These are phyloP conservation scores for Conus betulinus DNA, from an alignment of 1,140 invertebrate genomes.

Conservation along the genomic window DNA sequence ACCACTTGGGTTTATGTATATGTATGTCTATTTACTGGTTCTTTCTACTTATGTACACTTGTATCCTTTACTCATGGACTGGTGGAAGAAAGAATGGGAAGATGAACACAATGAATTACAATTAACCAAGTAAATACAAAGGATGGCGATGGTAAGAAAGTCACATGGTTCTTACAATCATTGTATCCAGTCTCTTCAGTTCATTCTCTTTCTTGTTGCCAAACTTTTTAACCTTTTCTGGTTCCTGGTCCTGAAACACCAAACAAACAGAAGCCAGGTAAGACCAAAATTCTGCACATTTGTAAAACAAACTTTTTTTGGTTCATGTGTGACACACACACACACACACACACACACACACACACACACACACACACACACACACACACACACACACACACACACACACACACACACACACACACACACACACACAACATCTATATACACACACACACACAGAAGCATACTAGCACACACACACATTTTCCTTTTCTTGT, in stretches of 20 bases:
- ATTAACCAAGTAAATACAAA: no score
- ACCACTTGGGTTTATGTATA: no score
- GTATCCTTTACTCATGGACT: no score
- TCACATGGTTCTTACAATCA: conserved; percentile 3
- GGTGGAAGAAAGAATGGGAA: no score
- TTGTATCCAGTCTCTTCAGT: conserved; percentile 54
- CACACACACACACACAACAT: no score
- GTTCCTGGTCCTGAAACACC: conserved; percentile 59
- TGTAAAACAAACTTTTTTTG: neutral
- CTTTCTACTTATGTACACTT: no score
- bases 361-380: neutral
- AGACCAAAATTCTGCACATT: neutral
- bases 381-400: neutral
- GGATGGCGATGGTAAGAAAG: neutral
- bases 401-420: neutral
- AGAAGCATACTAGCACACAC: no score
- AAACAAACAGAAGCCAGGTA: conserved; percentile 16
- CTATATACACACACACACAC: no score
- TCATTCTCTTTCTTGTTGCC: conserved; percentile 66
- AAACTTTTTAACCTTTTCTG: conserved; percentile 65
- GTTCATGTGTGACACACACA: neutral
- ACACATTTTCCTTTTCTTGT: no score
- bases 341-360: neutral
- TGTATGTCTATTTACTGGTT: no score
- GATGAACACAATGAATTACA: no score